Conservation (phyloP, 2,113 vertebrate genomes). For the Elephantulus edwardii region DNA sequence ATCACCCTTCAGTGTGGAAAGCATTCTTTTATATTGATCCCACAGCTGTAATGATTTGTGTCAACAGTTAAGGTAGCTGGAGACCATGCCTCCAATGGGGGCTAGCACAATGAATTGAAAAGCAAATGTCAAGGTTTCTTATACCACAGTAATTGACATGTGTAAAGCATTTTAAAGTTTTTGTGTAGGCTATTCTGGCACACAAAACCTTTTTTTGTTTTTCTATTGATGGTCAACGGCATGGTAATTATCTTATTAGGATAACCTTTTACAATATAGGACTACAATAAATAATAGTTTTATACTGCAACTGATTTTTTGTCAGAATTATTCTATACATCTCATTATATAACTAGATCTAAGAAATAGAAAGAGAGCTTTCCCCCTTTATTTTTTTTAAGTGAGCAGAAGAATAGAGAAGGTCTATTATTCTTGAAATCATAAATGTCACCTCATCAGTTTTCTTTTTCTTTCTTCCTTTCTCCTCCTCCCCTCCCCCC, state of each 20-base stretch:
- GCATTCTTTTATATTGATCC: too few relatives aligned
- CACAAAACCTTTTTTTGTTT: background rate
- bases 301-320: background rate
- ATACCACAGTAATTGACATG: background rate
- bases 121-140: too few relatives aligned
- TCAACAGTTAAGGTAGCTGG: too few relatives aligned
- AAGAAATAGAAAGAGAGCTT: background rate
- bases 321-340: background rate
- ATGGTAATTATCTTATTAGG: background rate
- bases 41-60: too few relatives aligned
- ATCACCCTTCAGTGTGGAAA: too few relatives aligned
- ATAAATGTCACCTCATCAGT: conserved; percentile 23
- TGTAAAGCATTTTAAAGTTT: background rate
- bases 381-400: conserved; percentile 31
- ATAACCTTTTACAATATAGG: background rate
- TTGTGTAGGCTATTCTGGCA: background rate
- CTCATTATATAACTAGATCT: conserved; percentile 10
- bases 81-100: too few relatives aligned
- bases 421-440: conserved; percentile 62
- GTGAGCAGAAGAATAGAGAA: conserved; percentile 24
- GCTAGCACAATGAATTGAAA: too few relatives aligned
- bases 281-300: background rate
- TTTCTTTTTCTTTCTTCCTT: background rate
- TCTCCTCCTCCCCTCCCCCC: background rate
- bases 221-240: background rate